Evolutionary conservation across 2,888 invertebrate genomes (phyloP).

Genomic region (Machimus atricapillus): DNA sequence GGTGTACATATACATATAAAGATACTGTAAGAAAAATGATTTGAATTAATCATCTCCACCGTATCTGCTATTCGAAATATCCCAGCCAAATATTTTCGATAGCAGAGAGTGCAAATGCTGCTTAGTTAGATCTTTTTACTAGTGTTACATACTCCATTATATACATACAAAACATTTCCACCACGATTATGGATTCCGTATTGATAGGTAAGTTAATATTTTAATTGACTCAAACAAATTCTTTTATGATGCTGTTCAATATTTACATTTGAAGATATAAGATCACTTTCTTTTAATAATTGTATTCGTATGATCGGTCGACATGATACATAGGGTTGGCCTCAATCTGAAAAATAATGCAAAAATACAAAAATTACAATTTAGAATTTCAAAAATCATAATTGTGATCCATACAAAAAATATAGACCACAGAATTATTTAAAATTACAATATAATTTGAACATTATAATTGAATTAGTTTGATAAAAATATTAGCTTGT

Average conservation of each 20-base stretch:
- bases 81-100: constrained; percentile 49
- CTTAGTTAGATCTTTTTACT: background rate
- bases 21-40: background rate
- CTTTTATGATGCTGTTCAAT: background rate
- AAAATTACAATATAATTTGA: no score
- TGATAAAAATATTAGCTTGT: no score
- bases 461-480: no score
- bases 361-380: background rate
- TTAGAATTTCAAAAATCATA: background rate
- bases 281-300: background rate
- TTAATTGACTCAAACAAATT: background rate
- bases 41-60: background rate
- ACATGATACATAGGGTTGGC: background rate
- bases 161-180: constrained; percentile 5
- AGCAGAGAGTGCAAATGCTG: constrained; percentile 24
- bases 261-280: background rate
- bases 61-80: constrained; percentile 44
- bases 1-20: background rate
- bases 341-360: background rate
- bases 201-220: background rate
- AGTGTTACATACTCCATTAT: background rate
- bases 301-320: background rate
- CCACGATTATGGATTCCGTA: background rate
- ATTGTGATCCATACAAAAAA: background rate
- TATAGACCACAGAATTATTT: background rate